Conservation (phyloP, 2,888 invertebrate species). For the Synanthedon andrenaeformis region DNA sequence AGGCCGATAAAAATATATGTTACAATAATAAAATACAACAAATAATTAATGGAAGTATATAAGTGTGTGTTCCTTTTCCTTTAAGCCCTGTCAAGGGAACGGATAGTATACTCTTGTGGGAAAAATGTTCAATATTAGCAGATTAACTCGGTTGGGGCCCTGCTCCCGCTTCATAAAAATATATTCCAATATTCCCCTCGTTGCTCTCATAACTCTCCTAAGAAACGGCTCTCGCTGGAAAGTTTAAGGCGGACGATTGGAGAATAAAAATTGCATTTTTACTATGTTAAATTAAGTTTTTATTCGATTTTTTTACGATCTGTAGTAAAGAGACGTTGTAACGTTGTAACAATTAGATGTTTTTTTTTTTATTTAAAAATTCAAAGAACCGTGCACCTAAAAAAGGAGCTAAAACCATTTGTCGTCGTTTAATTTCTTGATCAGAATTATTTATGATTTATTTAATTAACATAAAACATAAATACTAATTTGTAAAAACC, state of each 20-base stretch:
- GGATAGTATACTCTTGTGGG: conserved; percentile 40
- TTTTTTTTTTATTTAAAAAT: not conserved
- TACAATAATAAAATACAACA: not conserved
- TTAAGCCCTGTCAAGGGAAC: conserved; percentile 9
- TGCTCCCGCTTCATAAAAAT: conserved; percentile 54
- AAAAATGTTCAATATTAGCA: conserved; percentile 49
- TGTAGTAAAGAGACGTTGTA: conserved; percentile 15
- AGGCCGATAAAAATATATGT: too few species aligned
- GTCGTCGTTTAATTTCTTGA: too few species aligned
- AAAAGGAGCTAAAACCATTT: too few species aligned
- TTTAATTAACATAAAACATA: too few species aligned
- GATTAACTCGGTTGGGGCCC: conserved; percentile 53
- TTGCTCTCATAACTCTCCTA: conserved; percentile 54
- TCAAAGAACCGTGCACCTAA: too few species aligned
- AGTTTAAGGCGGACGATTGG: conserved; percentile 57
- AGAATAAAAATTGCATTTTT: conserved; percentile 62
- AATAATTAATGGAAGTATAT: not conserved
- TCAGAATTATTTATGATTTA: too few species aligned
- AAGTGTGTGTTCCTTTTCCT: not conserved
- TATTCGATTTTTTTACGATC: conserved; percentile 47
- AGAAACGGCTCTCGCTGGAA: conserved; percentile 54
- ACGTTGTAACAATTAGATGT: conserved; percentile 11
- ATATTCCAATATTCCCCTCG: conserved; percentile 58
- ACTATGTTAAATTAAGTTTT: conserved; percentile 58
- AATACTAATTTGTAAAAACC: too few species aligned